These are phyloP conservation scores for Eleutherodactylus coqui DNA, from an alignment of 2,797 vertebrate species.

Conservation along the genomic window DNA sequence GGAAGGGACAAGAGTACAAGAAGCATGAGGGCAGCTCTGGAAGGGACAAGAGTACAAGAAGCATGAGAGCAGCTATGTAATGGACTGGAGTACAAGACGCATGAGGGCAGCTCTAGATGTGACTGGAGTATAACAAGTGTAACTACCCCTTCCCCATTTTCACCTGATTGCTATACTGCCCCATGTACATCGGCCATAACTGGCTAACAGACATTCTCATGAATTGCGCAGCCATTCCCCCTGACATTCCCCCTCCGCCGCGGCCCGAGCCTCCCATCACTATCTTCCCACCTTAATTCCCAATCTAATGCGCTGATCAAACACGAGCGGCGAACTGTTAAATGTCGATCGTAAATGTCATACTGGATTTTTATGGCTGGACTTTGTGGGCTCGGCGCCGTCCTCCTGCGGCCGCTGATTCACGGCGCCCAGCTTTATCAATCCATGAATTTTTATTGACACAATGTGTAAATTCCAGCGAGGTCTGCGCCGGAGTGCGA, in stretches of 20 bases:
- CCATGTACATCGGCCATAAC: not conserved
- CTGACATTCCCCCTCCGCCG: not conserved
- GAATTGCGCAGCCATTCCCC: not conserved
- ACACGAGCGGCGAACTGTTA: not conserved
- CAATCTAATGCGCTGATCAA: not conserved
- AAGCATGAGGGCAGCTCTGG: too few species aligned
- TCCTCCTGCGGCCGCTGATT: not conserved
- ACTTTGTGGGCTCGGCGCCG: not conserved
- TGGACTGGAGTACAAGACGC: not conserved
- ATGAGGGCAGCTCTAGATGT: too few species aligned
- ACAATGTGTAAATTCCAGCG: not conserved
- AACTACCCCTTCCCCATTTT: too few species aligned
- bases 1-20: not conserved
- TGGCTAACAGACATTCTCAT: not conserved
- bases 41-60: not conserved
- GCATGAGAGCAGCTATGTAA: too few species aligned
- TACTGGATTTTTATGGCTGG: not conserved
- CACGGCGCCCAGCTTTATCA: not conserved
- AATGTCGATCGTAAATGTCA: constrained; percentile 16
- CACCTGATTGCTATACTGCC: not conserved
- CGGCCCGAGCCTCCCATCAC: not conserved
- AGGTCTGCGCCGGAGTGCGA: not conserved
- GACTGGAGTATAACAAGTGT: too few species aligned
- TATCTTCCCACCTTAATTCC: constrained; percentile 3
- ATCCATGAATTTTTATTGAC: constrained; percentile 14